Evolutionary conservation across 1,140 invertebrate genomes (phyloP).

Genomic region (Tenebrio molitor): DNA sequence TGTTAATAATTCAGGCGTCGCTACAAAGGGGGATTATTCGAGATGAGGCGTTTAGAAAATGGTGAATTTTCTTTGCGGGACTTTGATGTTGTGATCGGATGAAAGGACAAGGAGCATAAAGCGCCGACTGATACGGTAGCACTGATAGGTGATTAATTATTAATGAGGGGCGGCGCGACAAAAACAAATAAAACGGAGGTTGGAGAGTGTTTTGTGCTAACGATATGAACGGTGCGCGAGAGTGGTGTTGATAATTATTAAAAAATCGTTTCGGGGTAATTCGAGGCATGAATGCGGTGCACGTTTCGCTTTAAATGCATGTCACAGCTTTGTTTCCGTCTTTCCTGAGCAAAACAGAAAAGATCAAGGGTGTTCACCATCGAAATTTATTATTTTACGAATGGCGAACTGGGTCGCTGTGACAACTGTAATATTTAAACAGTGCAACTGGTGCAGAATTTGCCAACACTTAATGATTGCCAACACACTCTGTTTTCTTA

Average conservation of each 20-base stretch:
- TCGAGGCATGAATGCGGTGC: neutral
- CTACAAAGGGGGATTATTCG: neutral
- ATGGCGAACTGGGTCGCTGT: neutral
- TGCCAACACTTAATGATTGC: too few relatives aligned
- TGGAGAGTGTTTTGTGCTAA: too few relatives aligned
- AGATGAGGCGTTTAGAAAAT: neutral
- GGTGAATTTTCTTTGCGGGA: neutral
- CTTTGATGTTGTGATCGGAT: neutral
- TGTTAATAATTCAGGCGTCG: neutral
- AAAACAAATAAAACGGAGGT: too few relatives aligned
- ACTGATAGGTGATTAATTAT: constrained; percentile 1
- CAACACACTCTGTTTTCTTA: too few relatives aligned
- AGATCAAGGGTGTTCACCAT: neutral
- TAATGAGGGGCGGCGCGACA: too few relatives aligned
- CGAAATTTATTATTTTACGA: constrained; percentile 11
- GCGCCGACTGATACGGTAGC: neutral
- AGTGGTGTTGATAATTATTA: too few relatives aligned
- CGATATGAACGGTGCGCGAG: too few relatives aligned
- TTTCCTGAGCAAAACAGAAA: neutral
- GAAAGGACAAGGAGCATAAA: too few relatives aligned
- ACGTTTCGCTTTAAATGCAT: constrained; percentile 18
- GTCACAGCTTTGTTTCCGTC: neutral
- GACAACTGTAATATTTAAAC: too few relatives aligned
- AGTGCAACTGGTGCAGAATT: too few relatives aligned
- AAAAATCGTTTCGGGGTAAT: too few relatives aligned